phyloP scores from a whole-genome alignment of 2,888 invertebrate genomes.

The Drosophila mettleri region DNA sequence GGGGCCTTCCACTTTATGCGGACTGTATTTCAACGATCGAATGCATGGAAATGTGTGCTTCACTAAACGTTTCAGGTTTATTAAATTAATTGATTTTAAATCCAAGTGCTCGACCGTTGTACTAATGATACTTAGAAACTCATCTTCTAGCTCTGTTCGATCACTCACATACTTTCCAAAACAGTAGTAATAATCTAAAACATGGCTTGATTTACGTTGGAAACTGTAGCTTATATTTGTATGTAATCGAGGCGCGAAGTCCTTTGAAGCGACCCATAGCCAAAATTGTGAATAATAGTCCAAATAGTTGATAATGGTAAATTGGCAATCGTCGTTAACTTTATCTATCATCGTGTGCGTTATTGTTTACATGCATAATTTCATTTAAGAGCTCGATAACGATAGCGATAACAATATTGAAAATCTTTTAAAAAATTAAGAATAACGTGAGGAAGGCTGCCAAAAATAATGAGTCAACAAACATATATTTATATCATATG shows the following conservation, averaged over 20 bases:
- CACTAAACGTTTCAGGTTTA: background rate
- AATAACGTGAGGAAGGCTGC: background rate
- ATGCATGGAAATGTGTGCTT: background rate
- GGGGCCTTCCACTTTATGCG: background rate
- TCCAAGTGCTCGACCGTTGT: background rate
- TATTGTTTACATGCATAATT: too few relatives aligned
- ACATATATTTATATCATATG: background rate
- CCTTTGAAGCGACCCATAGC: slow-evolving; percentile 25
- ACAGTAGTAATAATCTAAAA: background rate
- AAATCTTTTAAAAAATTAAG: background rate
- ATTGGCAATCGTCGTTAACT: slow-evolving; percentile 36
- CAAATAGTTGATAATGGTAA: slow-evolving; percentile 26
- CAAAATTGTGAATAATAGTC: slow-evolving; percentile 19
- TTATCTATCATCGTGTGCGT: slow-evolving; percentile 3
- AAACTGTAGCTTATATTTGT: background rate
- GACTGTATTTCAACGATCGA: background rate
- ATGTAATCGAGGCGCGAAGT: background rate
- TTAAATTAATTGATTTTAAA: background rate
- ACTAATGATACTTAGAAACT: background rate
- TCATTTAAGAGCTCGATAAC: background rate
- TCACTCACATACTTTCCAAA: background rate
- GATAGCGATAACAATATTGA: background rate
- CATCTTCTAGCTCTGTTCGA: too few relatives aligned
- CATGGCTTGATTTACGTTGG: background rate
- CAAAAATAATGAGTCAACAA: background rate